phyloP scores from a whole-genome alignment of 1,140 invertebrate species.

The Eciton burchellii region DNA sequence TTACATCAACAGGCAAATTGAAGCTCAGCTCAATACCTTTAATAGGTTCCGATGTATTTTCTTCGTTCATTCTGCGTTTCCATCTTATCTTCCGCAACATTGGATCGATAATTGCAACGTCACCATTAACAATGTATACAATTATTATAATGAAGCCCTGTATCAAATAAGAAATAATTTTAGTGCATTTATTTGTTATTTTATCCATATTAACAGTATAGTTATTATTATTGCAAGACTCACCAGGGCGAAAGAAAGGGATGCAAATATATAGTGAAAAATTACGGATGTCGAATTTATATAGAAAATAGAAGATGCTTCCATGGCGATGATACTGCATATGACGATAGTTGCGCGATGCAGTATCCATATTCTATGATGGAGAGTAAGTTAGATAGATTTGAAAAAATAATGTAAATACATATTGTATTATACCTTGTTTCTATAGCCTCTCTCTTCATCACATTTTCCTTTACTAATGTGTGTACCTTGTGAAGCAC shows the following conservation, averaged over 20 bases:
- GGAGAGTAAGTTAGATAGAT: conserved; percentile 31
- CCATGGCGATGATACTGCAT: conserved; percentile 86
- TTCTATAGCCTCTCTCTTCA: conserved; percentile 82
- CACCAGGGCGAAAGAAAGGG: conserved; percentile 87
- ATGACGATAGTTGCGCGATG: conserved; percentile 87
- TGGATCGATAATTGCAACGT: conserved; percentile 75
- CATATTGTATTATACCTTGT: conserved; percentile 75
- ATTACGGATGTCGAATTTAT: conserved; percentile 87
- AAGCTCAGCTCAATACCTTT: conserved; percentile 77
- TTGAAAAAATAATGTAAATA: background rate
- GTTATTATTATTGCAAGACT: conserved; percentile 72
- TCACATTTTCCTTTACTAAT: conserved; percentile 81
- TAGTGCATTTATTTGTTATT: background rate
- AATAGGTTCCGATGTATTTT: conserved; percentile 78
- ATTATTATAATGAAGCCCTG: conserved; percentile 82
- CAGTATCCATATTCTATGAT: conserved; percentile 86
- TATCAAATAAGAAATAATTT: conserved; percentile 49
- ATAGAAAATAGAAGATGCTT: conserved; percentile 87
- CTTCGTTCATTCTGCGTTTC: conserved; percentile 74
- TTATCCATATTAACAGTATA: background rate
- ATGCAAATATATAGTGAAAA: conserved; percentile 87
- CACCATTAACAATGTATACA: conserved; percentile 80
- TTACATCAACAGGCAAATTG: background rate
- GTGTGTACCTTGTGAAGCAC: conserved; percentile 85
- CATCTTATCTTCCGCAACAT: conserved; percentile 80